Base-by-base conservation (phyloP, 1,140 invertebrate species). In the Homarus americanus region DNA sequence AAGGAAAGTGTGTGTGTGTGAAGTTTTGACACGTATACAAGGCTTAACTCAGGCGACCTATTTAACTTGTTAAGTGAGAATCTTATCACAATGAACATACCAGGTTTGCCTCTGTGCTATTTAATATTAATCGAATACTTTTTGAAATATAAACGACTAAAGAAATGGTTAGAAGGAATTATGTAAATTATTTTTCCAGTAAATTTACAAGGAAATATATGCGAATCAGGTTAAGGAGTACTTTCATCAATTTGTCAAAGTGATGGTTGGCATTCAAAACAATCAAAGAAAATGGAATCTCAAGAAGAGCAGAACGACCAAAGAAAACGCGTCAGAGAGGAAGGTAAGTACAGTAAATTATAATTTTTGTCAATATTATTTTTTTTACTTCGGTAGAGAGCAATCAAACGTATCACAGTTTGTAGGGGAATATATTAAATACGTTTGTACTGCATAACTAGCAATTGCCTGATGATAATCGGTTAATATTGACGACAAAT, bases 221-320 rank as follows among this genome's bases (percentile, higher is more conserved):
- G 79, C 20, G 63, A 63, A 63, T 82, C 20, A 58, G 32, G 38
- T 53, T 28, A 75, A 0, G 36, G 20, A 76, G 0, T 40, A 82
- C 49, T 12, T 7, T 24, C 15, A 2, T 63, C 32, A n/a, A 82
- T 49, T 32, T 34, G n/a, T 36, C 4, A 20, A 24, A 82, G 79
- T 82, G 28, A 82, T 63, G 79, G 79, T 82, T 82, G 49, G 38
- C 49, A 38, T 53, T 63, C 49, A 36, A 24, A 58, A 20, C 49
- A 10, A 34, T 41, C n/a, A 36, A 63, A 44, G 34, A 82, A 82
- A 82, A 82, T 82, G 79, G 53, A 82, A 32, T 24, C 79, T 17
- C 79, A 82, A 38, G 79, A 82, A 36, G 32, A 82, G 53, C 20
- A 82, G n/a, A 20, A n/a, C 28, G 15, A 34, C 20, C 32, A 58